These are phyloP conservation scores for Eumeta japonica DNA, from an alignment of 1,140 invertebrate species.

Conservation along the genomic window DNA sequence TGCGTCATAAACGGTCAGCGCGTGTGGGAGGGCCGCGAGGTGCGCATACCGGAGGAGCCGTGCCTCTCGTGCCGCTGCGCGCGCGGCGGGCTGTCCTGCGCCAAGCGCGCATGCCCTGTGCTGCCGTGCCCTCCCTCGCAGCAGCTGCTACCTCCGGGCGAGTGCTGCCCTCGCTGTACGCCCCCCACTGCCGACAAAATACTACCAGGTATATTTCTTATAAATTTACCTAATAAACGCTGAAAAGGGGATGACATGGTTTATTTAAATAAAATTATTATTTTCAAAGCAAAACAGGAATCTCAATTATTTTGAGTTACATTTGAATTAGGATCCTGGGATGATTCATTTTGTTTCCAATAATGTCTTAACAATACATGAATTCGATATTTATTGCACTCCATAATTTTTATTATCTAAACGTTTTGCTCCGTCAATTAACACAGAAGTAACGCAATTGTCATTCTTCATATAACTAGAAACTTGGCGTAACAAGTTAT, in stretches of 20 bases:
- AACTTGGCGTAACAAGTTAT: no score
- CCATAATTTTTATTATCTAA: no score
- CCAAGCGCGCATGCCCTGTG: constrained; percentile 81
- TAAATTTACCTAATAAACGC: no score
- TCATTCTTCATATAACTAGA: no score
- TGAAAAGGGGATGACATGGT: no score
- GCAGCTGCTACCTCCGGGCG: constrained; percentile 65
- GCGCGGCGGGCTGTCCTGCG: constrained; percentile 72
- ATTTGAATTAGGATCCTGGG: background rate
- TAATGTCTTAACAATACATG: no score
- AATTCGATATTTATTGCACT: no score
- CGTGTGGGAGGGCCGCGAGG: constrained; percentile 72
- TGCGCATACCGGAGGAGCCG: constrained; percentile 77
- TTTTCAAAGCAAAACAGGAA: background rate
- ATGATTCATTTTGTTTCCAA: no score
- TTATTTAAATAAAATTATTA: no score
- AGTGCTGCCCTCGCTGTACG: constrained; percentile 82
- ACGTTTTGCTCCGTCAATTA: no score
- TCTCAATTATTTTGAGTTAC: background rate
- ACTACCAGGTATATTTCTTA: constrained; percentile 45
- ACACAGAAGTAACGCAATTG: no score
- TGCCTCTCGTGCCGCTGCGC: constrained; percentile 84
- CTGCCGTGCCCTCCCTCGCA: constrained; percentile 71
- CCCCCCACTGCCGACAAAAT: constrained; percentile 61
- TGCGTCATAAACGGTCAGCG: constrained; percentile 72